Percentiles rank a stretch among this genome's conserved stretches.
Evolutionary conservation across 2,888 invertebrate genomes (phyloP).

Genomic region (Eumerus sabulonum): DNA sequence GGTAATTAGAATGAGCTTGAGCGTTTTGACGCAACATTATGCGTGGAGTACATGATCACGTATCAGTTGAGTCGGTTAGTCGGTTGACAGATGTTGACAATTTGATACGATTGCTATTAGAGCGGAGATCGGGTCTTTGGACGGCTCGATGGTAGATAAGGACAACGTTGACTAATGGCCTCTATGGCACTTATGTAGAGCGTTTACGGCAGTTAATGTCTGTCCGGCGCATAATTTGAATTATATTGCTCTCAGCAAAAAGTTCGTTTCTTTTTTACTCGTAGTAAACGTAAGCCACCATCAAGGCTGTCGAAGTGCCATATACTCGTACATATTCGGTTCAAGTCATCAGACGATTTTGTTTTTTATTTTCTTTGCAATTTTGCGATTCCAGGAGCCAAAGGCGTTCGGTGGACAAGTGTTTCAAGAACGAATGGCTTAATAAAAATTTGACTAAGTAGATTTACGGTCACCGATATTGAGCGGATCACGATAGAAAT

Average conservation of each 20-base stretch:
- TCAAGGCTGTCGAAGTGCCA: too few relatives aligned
- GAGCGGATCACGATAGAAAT: background rate
- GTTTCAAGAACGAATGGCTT: conserved; percentile 31
- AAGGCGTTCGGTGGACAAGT: conserved; percentile 16
- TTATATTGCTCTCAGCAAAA: too few relatives aligned
- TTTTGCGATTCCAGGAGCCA: too few relatives aligned
- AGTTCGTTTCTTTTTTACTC: too few relatives aligned
- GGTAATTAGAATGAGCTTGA: conserved; percentile 40
- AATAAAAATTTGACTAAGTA: conserved; percentile 40
- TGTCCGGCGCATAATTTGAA: too few relatives aligned
- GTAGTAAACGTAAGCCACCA: too few relatives aligned
- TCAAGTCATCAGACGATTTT: too few relatives aligned
- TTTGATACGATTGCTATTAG: conserved; percentile 30
- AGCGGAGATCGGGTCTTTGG: background rate
- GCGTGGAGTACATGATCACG: conserved; percentile 2
- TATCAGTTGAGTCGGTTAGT: conserved; percentile 13
- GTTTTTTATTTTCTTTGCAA: too few relatives aligned
- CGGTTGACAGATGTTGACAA: conserved; percentile 40
- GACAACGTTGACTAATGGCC: conserved; percentile 9
- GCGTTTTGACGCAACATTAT: conserved; percentile 27
- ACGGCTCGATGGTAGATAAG: conserved; percentile 28
- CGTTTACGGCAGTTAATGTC: too few relatives aligned
- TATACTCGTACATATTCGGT: too few relatives aligned
- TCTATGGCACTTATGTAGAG: conserved; percentile 8
- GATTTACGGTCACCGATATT: conserved; percentile 34